Evolutionary conservation across 2,888 invertebrate genomes (phyloP), one percentile per base, ranked within the genome.

Genomic region (Agonopterix arenella): DNA sequence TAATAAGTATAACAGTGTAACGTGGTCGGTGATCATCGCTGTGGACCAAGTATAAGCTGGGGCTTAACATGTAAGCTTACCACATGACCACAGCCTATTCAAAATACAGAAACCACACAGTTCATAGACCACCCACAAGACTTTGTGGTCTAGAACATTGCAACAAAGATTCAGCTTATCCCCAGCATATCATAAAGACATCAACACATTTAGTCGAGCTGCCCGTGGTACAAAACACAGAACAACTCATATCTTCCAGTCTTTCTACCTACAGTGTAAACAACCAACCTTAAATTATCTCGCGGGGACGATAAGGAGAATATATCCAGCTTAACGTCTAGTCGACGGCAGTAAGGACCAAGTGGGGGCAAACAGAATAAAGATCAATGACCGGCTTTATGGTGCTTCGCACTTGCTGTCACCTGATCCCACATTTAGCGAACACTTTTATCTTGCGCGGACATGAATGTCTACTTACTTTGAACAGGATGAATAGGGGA

Each of bases 361-460:
- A 53, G 60, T 49, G 54, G 60, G 63, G 64, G 67, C 63, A 59
- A 65, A 61, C 67, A 71, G 76, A 83, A 84, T 79, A 77, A 76
- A 78, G 83, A 83, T 80, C 80, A 80, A 81, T 70, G 77, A 70
- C 76, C 76, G 70, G 62, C 66, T 73, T 77, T 73, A 70, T 61
- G 61, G 65, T 56, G 51, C 56, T 49, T 64, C 53, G 65, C 73
- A 73, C 71, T 72, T 73, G 73, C 70, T 66, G 70, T 68, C 81
- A 77, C 75, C 79, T 82, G 76, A 74, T 69, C 54, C 70, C 64
- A 60, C 63, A 66, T 64, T 70, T 64, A 59, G 60, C 48, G 57
- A 56, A 58, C 54, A 60, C 58, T 64, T 67, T 68, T 61, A 62
- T 60, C 58, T 50, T 44, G 57, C 52, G 49, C 48, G 50, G 46